Percentiles rank a stretch among this genome's conserved stretches.
Conservation (phyloP, 2,113 vertebrate species). For the Vombatus ursinus region DNA sequence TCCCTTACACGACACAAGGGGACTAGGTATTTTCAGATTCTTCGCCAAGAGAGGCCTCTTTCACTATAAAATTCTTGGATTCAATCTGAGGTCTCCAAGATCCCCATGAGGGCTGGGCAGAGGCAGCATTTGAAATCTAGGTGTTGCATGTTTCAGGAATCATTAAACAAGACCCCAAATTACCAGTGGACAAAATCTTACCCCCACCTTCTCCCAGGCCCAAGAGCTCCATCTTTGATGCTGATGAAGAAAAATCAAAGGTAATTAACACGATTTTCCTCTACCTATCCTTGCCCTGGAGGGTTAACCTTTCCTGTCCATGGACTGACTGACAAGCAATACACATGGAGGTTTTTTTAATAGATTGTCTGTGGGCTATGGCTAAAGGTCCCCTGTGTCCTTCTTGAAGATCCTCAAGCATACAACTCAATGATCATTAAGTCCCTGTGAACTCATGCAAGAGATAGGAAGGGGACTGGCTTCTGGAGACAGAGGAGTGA, state of each 20-base stretch:
- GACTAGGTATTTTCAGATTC: neutral
- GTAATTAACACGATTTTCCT: slow-evolving; percentile 71
- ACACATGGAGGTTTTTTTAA: neutral
- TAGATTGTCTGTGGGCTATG: neutral
- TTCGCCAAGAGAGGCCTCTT: neutral
- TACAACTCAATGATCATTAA: neutral
- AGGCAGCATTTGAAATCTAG: neutral
- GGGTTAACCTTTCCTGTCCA: neutral
- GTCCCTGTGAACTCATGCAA: neutral
- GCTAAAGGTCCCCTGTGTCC: neutral
- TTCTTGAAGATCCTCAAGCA: neutral
- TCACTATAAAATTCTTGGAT: neutral
- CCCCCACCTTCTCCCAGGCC: slow-evolving; percentile 89
- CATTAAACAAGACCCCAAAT: slow-evolving; percentile 91
- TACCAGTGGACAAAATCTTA: slow-evolving; percentile 86
- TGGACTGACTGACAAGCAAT: neutral
- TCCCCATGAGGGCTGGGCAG: neutral
- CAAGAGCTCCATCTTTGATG: slow-evolving; percentile 90
- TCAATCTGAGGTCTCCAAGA: neutral
- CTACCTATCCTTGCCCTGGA: neutral
- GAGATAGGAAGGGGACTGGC: neutral
- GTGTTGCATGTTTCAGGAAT: slow-evolving; percentile 84
- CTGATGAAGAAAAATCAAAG: slow-evolving; percentile 92
- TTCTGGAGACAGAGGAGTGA: neutral
- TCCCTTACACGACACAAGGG: neutral